Base-by-base conservation (phyloP, 1,140 invertebrate genomes). In the Diabrotica undecimpunctata region DNA sequence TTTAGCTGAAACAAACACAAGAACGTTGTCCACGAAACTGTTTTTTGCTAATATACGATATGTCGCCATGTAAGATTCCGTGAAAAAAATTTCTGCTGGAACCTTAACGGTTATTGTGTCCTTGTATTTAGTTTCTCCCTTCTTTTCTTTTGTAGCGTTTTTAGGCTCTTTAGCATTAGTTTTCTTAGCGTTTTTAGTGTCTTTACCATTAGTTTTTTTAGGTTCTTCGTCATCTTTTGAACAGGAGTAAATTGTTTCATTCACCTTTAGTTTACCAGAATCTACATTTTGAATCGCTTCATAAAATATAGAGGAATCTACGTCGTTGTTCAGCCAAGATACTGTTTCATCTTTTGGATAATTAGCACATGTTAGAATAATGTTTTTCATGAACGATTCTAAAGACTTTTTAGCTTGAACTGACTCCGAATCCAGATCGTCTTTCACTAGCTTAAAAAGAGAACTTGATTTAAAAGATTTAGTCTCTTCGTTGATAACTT, bases 81-180 rank as follows among this genome's bases (percentile, higher is more conserved):
- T 74, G 50, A 70, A 70, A 53, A 74, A 65, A 10, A 69, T 54
- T 64, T 74, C 72, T 10, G 68, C 72, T n/a, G 69, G 62, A 9
- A 70, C 60, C 41, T 54, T 51, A 14, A 73, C 35, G 2, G 37
- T 63, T 0, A 69, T 7, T 14, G 55, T 62, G 13, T 14, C 51
- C 14, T 9, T 51, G 0, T 5, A 7, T 54, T 39, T 54, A 12
- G 12, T 54, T 25, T 54, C 38, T 14, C 10, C 10, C 6, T 13
- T 36, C 11, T 55, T 63, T 9, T 35, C 25, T 39, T 65, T 65
- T 0, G 0, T 25, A 14, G 5, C 1, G 37, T 13, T 56, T 53
- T 66, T 62, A 12, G 54, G 2, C n/a, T 46, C 41, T 46, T 4
- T 46, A n/a, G 2, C 3, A n/a, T 5, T 46, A 0, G 52, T 50